Base-by-base conservation (phyloP, 2,113 vertebrate genomes). In the Rousettus leschenaultii region DNA sequence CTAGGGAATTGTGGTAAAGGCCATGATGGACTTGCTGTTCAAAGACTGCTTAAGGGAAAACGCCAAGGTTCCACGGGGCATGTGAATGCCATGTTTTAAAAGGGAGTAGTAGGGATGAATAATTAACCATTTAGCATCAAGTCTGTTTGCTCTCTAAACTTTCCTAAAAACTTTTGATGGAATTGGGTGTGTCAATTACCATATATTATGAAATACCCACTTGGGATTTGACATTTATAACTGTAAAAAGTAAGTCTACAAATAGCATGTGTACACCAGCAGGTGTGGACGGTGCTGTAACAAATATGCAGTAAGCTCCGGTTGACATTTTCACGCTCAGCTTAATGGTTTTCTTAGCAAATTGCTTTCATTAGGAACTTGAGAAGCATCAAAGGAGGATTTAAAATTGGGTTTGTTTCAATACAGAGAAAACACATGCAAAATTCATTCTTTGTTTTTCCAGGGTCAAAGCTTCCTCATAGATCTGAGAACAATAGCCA, bases 381-480 rank as follows among this genome's bases (percentile, higher is more conserved):
- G 26, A 92, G 71, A 94, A 55, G 66, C 59, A 96, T 88, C 96
- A 96, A 55, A 97, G 78, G 30, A 87, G 43, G 70, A 88, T 77
- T 96, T 87, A 68, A 92, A 97, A 95, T 92, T 89, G 90, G 91
- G 90, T 77, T 90, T 87, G 77, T 87, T 95, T 96, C 82, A 71
- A 88, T 77, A 95, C 48, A 65, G 78, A 43, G 59, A 90, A 94
- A 95, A 96, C 80, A 89, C 57, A 77, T 51, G 79, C 57, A 77
- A 85, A 92, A 92, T 57, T 55, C 1, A 0, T 19, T 89, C 87
- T 89, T 74, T 89, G 53, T 55, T 87, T 97, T 94, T 71, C 86
- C 45, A 71, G 90, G 92, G 92, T 94, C 84, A 80, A 65, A 89
- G 48, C 80, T 73, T 75, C 80, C 59, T 90, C 53, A 43, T 2